A percentile compares a stretch with the other conserved stretches of the same genome.
phyloP scores from a whole-genome alignment of 1,140 invertebrate genomes.

The Drosophila nebulosa region DNA sequence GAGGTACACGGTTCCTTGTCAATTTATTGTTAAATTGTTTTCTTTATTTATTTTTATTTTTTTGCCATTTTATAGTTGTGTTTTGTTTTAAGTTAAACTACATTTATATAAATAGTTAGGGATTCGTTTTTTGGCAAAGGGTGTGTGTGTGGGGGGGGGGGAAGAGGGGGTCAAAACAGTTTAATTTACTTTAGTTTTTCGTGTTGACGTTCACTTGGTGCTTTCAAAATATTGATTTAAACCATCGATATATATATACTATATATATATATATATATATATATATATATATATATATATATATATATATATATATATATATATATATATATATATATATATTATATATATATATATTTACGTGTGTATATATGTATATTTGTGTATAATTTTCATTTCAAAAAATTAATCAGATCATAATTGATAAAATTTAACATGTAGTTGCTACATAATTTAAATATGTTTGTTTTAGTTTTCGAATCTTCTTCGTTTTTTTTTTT shows the following conservation, averaged over 20 bases:
- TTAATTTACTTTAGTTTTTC: constrained; percentile 23
- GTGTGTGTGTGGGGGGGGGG: too few relatives aligned
- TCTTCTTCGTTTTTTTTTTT: constrained; percentile 1
- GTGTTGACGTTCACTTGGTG: constrained; percentile 50
- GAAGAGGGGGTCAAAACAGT: not conserved
- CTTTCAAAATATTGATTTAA: constrained; percentile 44
- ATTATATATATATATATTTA: not conserved
- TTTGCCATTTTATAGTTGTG: not conserved
- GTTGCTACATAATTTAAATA: constrained; percentile 75
- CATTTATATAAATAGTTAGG: constrained; percentile 5
- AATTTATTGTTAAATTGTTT: constrained; percentile 30
- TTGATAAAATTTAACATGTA: constrained; percentile 69
- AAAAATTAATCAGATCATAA: not conserved
- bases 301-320: constrained; percentile 3
- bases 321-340: constrained; percentile 29
- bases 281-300: constrained; percentile 7
- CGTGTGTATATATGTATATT: constrained; percentile 9
- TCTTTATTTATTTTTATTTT: constrained; percentile 5
- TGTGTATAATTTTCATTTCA: constrained; percentile 19
- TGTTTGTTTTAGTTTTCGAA: constrained; percentile 32
- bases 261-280: too few relatives aligned
- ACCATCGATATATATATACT: not conserved
- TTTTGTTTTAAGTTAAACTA: constrained; percentile 21
- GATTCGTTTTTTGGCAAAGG: constrained; percentile 14
- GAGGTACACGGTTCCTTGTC: constrained; percentile 66